Base-by-base conservation (phyloP, 1,140 invertebrate species). In the Caenorhabditis briggsae region DNA sequence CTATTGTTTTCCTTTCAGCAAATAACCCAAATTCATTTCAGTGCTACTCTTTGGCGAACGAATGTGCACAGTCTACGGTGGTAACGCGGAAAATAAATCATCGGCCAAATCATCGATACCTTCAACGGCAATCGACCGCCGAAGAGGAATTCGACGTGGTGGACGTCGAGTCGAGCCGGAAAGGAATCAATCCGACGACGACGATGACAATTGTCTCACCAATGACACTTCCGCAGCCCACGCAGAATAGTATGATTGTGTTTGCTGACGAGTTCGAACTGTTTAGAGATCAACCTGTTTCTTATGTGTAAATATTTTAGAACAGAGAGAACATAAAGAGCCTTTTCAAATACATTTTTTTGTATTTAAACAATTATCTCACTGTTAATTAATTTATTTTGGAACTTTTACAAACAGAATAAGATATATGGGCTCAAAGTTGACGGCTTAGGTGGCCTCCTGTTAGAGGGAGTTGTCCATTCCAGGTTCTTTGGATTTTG, bases 31-130 rank as follows among this genome's bases (percentile, higher is more conserved):
- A 33, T 65, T 59, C n/a, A 8, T 78, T 78, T 78, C 70, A 78
- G 70, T 78, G 70, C 70, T 78, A 43, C 70, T 78, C 70, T 78
- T 78, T 78, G 70, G 70, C 46, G 70, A 78, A 78, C 70, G 70
- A 78, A 78, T 78, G 70, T 78, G 70, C 14, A 78, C 70, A 78
- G 46, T 50, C 70, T 78, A 78, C 70, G 70, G 70, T 8, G 46
- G 70, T 78, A 25, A 14, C 43, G 48, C 70, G 70, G 46, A 78
- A 50, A 43, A 41, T 20, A 50, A 48, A 78, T 50, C 70, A 46
- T 33, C 33, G 33, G 33, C 33, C 33, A 78, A 78, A 78, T 50
- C 70, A 78, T 23, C 70, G 70, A 12, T 50, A 18, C 12, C 70
- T 78, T 23, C 70, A 78, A 78, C 70, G 43, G 20, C 70, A 78